A percentile compares a stretch with the other conserved stretches of the same genome.
phyloP scores from a whole-genome alignment of 2,113 vertebrate genomes.

The Stomatorhinus ivindoensis region DNA sequence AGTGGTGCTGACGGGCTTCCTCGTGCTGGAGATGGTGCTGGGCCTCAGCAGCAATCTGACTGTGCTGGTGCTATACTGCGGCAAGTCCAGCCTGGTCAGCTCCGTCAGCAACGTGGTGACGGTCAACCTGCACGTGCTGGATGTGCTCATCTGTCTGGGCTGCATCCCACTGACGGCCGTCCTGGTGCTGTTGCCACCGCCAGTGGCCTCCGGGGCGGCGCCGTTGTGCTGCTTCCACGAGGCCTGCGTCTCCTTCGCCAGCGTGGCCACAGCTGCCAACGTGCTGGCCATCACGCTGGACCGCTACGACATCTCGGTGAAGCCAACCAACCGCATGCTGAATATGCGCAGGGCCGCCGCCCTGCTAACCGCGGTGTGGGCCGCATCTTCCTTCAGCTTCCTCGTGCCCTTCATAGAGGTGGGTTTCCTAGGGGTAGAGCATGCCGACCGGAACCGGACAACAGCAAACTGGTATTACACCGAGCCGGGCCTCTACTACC shows the following conservation, averaged over 20 bases:
- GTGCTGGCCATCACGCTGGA: slow-evolving; percentile 91
- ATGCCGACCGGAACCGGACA: slow-evolving; percentile 74
- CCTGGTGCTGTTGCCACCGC: slow-evolving; percentile 79
- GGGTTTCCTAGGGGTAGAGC: slow-evolving; percentile 73
- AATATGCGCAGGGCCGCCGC: slow-evolving; percentile 83
- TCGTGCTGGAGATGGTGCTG: slow-evolving; percentile 88
- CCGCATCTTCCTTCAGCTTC: slow-evolving; percentile 84
- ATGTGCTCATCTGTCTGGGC: slow-evolving; percentile 89
- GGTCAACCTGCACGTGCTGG: slow-evolving; percentile 93
- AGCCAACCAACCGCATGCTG: slow-evolving; percentile 86
- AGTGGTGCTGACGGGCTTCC: slow-evolving; percentile 84
- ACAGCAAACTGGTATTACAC: slow-evolving; percentile 73
- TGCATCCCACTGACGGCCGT: slow-evolving; percentile 90
- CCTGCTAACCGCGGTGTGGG: slow-evolving; percentile 83
- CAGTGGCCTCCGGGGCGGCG: slow-evolving; percentile 64
- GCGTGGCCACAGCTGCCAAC: slow-evolving; percentile 86
- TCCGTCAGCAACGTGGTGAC: slow-evolving; percentile 97
- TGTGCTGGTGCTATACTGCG: slow-evolving; percentile 89
- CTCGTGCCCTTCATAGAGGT: slow-evolving; percentile 92
- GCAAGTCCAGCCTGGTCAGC: slow-evolving; percentile 96
- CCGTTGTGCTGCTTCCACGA: slow-evolving; percentile 92
- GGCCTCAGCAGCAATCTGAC: slow-evolving; percentile 94
- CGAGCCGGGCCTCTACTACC: slow-evolving; percentile 87
- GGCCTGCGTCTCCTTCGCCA: slow-evolving; percentile 87
- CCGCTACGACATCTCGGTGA: slow-evolving; percentile 91